Base-by-base conservation (phyloP, 2,888 invertebrate species). In the Rhogogaster chlorosoma region DNA sequence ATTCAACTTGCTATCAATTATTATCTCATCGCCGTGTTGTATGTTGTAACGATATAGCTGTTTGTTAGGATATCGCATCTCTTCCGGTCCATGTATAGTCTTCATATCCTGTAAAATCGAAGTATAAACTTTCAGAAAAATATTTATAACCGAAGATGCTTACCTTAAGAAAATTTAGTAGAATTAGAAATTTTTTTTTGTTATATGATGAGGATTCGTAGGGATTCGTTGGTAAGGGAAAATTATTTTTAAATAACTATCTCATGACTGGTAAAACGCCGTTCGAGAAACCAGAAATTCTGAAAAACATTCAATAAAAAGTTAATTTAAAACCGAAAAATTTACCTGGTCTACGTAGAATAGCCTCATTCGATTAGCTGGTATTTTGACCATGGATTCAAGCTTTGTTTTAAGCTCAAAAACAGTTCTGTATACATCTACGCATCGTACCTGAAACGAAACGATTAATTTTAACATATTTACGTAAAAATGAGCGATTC, bases 31-130 rank as follows among this genome's bases (percentile, higher is more conserved):
- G 15, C 98, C 98, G 86, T 97, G 96, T 88, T 96, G 95, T 86
- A 98, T 97, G 94, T 98, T 98, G 94, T 98, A 98, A 86, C 98
- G 97, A 93, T 98, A 98, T 32, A 99, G 95, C 93, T 97, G 97
- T 92, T 98, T 98, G 89, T 97, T 97, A 2, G 98, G 97, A 91
- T 96, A 98, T 89, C 96, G 96, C 97, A 99, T 97, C 93, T 98
- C 97, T 93, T 98, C 98, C 0, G 98, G 97, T 29, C 97, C 98
- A 85, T 93, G 93, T 26, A 93, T 92, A 71, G 93, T 93, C 89
- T 94, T 93, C 93, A 95, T 93, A 86, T 94, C 95, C 91, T 93
- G 80, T 26, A 64, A 83, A 70, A 80, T 78, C n/a, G 84, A 82
- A 78, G 83, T 29, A 83, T 71, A 71, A 45, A 64, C 83, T 71